Base-by-base conservation (phyloP, 2,113 vertebrate genomes). In the Rhabdomys dilectus region DNA sequence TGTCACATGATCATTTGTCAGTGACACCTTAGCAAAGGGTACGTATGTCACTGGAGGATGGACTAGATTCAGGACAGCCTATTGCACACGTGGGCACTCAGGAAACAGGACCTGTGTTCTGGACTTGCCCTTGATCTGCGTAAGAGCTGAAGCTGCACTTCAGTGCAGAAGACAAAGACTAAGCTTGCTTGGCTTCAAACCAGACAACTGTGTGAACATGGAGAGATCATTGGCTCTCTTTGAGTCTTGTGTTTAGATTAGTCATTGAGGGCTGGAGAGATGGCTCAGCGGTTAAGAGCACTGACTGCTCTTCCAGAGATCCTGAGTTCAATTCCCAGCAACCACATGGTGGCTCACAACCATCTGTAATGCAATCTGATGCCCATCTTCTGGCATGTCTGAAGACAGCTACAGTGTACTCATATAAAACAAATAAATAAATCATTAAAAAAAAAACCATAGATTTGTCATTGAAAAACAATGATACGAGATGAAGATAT, bases 1-100 rank as follows among this genome's bases (percentile, higher is more conserved):
- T 93, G 97, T 86, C 95, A 78, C n/a, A 75, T 76, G 89, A 76
- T 95, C 72, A 24, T 42, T 91, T 53, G 73, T 77, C 75, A 94
- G 48, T 7, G 7, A 12, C 26, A 76, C 85, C 93, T 81, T 62
- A 48, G 91, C 58, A 89, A 89, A 97, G 96, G 31, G 10, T 7
- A 89, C 88, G 64, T 7, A 91, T 90, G 75, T 7, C 56, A 39
- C 53, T 26, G 66, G 73, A 89, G 53, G 36, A 80, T 12, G 3
- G 64, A 85, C 72, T 42, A 16, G 64, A 85, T n/a, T 91, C 10
- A 64, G 42, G 39, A 88, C 93, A 48, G n/a, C 45, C 11, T 15
- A 51, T 10, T 45, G 36, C 26, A 75, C 2, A 48, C 0, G 64
- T 13, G 36, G 45, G 75, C 36, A 36, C 7, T 26, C 42, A 1